phyloP scores from a whole-genome alignment of 2,888 invertebrate genomes.

The Caradrina kadenii region DNA sequence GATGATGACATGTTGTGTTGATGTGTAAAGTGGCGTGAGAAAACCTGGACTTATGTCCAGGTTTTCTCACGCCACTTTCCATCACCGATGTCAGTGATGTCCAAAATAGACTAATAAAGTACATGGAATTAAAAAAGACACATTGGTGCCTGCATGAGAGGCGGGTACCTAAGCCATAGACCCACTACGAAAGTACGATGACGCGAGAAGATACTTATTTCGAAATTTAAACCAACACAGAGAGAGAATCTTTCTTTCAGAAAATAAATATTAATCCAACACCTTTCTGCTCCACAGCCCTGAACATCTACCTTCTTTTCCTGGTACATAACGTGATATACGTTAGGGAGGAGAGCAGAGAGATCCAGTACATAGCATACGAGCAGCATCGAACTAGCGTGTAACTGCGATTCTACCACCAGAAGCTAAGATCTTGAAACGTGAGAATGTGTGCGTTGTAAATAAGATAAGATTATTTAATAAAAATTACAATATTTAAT shows the following conservation, averaged over 20 bases:
- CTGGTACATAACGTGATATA: constrained; percentile 77
- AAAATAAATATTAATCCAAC: background rate
- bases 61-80: too few relatives aligned
- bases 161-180: too few relatives aligned
- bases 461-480: constrained; percentile 33
- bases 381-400: constrained; percentile 59
- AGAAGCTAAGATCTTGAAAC: constrained; percentile 8
- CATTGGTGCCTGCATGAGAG: too few relatives aligned
- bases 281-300: constrained; percentile 63
- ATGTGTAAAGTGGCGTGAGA: too few relatives aligned
- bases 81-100: too few relatives aligned
- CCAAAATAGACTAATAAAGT: too few relatives aligned
- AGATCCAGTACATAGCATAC: constrained; percentile 77
- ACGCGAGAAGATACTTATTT: too few relatives aligned
- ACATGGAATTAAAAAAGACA: too few relatives aligned
- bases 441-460: constrained; percentile 34
- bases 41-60: too few relatives aligned
- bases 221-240: too few relatives aligned
- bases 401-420: constrained; percentile 11
- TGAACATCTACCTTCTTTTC: constrained; percentile 79
- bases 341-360: constrained; percentile 71
- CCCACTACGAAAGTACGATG: too few relatives aligned
- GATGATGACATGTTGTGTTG: too few relatives aligned
- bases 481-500: constrained; percentile 26
- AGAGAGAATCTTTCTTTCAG: background rate